Evolutionary conservation across 2,888 invertebrate species (phyloP), one percentile per base, ranked within the genome.

Genomic region (Cataglyphis albicans): DNA sequence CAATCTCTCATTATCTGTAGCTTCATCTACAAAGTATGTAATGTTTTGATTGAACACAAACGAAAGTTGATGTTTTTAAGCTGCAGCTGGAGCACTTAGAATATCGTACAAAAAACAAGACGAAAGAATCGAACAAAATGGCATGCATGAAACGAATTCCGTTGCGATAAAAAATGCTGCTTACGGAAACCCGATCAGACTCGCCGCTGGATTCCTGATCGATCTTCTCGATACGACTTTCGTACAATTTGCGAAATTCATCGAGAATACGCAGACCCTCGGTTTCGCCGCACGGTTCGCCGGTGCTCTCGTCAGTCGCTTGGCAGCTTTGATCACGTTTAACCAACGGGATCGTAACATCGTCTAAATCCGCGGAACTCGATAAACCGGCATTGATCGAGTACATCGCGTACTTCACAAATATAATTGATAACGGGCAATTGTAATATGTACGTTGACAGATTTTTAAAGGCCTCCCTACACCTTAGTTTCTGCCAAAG

Each of bases 181-280:
- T 91, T 90, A 93, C 92, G 6, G 86, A 89, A 65, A 86, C 75
- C 44, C 88, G 90, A 81, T 92, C 90, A 21, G 82, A 86, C 70
- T 92, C 91, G 72, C 74, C 76, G 35, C 84, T 76, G 48, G 88
- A 64, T 25, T 91, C 92, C 38, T 92, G 91, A 78, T 97, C 96
- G 63, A 97, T 95, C 72, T 95, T 94, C 52, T 95, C 94, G 93
- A 97, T 95, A 84, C 96, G 95, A 57, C 95, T 95, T 87, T 97
- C 96, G 91, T 97, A 97, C 0, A 96, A 95, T 76, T 95, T 93
- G 91, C 96, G 96, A 86, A 97, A 96, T 82, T 97, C 96, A 67
- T 95, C 94, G 74, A 97, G 95, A 87, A 97, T 95, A 65, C 87
- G 90, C 21, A 94, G 81, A 73, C 93, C 86, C 41, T 91, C 91